A percentile compares a stretch with the other conserved stretches of the same genome.
These are phyloP conservation scores for Melanargia galathea DNA, from an alignment of 2,888 invertebrate genomes.

Conservation along the genomic window DNA sequence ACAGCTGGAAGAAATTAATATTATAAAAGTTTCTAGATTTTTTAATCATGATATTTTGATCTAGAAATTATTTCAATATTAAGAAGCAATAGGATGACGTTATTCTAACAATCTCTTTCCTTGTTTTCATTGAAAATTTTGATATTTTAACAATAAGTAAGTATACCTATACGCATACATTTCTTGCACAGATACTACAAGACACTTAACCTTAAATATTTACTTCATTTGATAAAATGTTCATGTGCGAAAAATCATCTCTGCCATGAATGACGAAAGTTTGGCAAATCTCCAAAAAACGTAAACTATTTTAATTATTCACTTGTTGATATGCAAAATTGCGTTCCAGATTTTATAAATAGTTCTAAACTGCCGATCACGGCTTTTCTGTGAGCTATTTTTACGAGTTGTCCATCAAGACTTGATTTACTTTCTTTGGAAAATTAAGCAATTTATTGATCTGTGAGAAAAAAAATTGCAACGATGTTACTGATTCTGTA, in stretches of 20 bases:
- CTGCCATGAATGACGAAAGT: slow-evolving; percentile 17
- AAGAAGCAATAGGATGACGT: too few relatives aligned
- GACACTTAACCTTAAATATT: not conserved
- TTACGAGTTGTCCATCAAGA: slow-evolving; percentile 24
- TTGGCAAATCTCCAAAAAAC: slow-evolving; percentile 33
- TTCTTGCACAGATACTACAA: too few relatives aligned
- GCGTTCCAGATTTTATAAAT: slow-evolving; percentile 42
- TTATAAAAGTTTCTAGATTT: too few relatives aligned
- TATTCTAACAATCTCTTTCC: too few relatives aligned
- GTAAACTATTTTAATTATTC: slow-evolving; percentile 23
- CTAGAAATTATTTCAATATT: too few relatives aligned
- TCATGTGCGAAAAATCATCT: slow-evolving; percentile 1
- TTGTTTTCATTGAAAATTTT: too few relatives aligned
- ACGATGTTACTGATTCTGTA: too few relatives aligned
- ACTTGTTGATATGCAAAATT: slow-evolving; percentile 34
- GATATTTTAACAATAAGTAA: too few relatives aligned
- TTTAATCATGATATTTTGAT: too few relatives aligned
- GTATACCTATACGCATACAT: too few relatives aligned
- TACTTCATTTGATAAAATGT: not conserved
- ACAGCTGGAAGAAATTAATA: too few relatives aligned
- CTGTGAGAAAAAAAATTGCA: not conserved
- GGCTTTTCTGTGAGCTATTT: slow-evolving; percentile 13
- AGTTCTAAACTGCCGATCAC: slow-evolving; percentile 28
- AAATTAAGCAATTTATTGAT: not conserved
- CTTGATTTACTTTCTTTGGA: not conserved